Conservation (phyloP, 2,888 invertebrate genomes). For the Branchinecta sandiegonensis region DNA sequence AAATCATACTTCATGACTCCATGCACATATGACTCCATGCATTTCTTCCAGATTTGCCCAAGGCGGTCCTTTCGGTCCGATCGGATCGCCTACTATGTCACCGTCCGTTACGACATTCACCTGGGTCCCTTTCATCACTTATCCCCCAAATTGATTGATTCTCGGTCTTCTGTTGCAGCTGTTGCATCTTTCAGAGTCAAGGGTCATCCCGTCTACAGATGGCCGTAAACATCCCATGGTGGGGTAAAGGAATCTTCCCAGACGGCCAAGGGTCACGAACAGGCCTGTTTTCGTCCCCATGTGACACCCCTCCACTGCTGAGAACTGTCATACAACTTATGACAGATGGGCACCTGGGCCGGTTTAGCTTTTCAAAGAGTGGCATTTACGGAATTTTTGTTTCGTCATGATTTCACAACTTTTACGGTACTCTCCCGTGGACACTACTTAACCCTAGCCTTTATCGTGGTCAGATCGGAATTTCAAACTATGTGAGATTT, state of each 20-base stretch:
- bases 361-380: not conserved
- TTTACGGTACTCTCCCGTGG: too few species aligned
- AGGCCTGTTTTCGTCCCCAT: constrained; percentile 9
- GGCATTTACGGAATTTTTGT: not conserved
- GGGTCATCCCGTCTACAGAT: constrained; percentile 17
- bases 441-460: too few species aligned
- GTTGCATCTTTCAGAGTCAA: constrained; percentile 16
- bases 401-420: not conserved
- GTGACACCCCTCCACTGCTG: constrained; percentile 12
- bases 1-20: too few species aligned
- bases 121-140: constrained; percentile 15
- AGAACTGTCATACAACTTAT: constrained; percentile 12
- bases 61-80: too few species aligned
- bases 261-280: constrained; percentile 15
- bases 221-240: constrained; percentile 16
- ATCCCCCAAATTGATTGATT: constrained; percentile 8
- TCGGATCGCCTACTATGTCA: too few species aligned
- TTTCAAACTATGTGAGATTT: too few species aligned
- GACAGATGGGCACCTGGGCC: constrained; percentile 7
- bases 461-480: too few species aligned
- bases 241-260: constrained; percentile 17
- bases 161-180: constrained; percentile 9
- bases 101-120: not conserved
- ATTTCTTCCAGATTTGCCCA: too few species aligned
- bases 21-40: too few species aligned